Base-by-base conservation (phyloP, 1,140 invertebrate genomes). In the Pinna nobilis region DNA sequence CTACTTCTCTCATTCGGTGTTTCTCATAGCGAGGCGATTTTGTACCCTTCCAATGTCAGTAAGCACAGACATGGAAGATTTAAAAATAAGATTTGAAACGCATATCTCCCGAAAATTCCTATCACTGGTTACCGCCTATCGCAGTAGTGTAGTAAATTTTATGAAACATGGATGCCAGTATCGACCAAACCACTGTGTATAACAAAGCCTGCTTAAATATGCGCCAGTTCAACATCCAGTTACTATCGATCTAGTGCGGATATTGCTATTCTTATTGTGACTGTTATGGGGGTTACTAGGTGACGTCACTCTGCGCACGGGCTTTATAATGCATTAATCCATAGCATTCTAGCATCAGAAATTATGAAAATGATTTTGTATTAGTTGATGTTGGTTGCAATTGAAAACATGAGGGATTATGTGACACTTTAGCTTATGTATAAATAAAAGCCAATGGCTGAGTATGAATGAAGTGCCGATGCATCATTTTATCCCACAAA, bases 271-370 rank as follows among this genome's bases (percentile, higher is more conserved):
- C 68, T 63, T 37, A 44, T 61, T 35, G 44, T 30, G 35, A 33
- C 39, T 66, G 63, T 76, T 60, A 76, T 65, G 61, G 75, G 75
- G 75, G 75, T 67, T 71, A 67, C 70, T 68, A 67, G 51, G 65
- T 77, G 75, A 77, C 75, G 75, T 77, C 75, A 77, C 53, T 75
- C 25, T 47, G 41, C 67, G 66, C 73, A 75, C 73, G 73, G 73
- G 73, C 66, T 69, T 65, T 75, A 51, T 50, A 69, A 74, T 68
- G 69, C 59, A 74, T 69, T 74, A 68, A 68, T 68, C 57, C 59
- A 37, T 39, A 37, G 44, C 44, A 30, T 41, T 61, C 66, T 39
- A 35, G 30, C 35, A 35, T 53, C 57, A 55, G 53, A 63, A 74
- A 63, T 63, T 44, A 44, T 44, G 39, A 44, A 44, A 44, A 44